A percentile compares a stretch with the other conserved stretches of the same genome.
These are phyloP conservation scores for Bellardia bayeri DNA, from an alignment of 2,888 invertebrate genomes.

Conservation along the genomic window DNA sequence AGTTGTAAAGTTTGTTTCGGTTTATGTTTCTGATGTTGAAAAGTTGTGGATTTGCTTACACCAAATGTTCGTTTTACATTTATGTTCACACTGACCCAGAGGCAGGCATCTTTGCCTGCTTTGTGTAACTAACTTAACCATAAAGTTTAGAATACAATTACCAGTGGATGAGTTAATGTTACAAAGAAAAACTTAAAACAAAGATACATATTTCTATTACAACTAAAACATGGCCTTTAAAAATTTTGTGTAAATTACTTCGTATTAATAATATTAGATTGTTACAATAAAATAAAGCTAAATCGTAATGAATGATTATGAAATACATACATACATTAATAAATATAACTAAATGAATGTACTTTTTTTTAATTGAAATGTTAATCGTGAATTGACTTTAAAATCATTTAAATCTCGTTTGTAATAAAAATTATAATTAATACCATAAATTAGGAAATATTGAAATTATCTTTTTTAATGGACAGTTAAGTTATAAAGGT, in stretches of 20 bases:
- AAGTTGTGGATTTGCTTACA: background rate
- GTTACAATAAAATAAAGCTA: slow-evolving; percentile 47
- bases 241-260: slow-evolving; percentile 28
- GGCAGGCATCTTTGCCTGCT: background rate
- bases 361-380: background rate
- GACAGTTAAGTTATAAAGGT: slow-evolving; percentile 23
- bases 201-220: slow-evolving; percentile 1
- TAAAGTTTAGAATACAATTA: slow-evolving; percentile 18
- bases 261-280: background rate
- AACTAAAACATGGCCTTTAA: slow-evolving; percentile 35
- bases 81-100: background rate
- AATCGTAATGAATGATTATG: background rate
- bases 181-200: background rate
- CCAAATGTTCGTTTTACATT: background rate
- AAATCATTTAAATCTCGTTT: slow-evolving; percentile 45
- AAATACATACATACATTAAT: background rate
- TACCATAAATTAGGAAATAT: background rate
- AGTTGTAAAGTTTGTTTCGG: slow-evolving; percentile 40
- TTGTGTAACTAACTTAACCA: slow-evolving; percentile 14
- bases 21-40: background rate
- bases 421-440: background rate
- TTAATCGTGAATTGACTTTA: slow-evolving; percentile 36
- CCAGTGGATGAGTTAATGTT: background rate
- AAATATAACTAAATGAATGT: background rate
- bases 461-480: background rate